Conservation (phyloP, 2,113 vertebrate genomes). For the Atlantisia rogersi region DNA sequence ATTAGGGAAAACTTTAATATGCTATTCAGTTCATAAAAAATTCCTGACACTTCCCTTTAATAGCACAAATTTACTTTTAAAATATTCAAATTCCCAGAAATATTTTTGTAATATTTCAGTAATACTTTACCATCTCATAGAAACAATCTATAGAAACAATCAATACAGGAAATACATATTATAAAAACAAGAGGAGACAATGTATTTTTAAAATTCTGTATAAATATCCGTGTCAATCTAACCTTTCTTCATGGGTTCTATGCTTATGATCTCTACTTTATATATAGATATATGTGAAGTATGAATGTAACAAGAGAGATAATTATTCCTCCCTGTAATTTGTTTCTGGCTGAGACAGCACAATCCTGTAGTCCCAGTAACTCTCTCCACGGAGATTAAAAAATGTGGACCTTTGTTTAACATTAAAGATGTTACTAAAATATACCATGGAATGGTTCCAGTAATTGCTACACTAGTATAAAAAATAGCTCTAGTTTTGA, state of each 20-base stretch:
- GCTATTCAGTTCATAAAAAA: background rate
- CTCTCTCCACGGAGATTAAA: background rate
- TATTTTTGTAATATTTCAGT: background rate
- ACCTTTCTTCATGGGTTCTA: background rate
- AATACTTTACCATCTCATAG: background rate
- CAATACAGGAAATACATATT: background rate
- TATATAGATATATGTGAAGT: background rate
- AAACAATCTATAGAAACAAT: background rate
- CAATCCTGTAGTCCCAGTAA: background rate
- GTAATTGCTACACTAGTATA: background rate
- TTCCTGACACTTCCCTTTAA: background rate
- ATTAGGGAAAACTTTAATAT: background rate
- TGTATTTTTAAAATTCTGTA: background rate
- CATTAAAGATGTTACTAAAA: background rate
- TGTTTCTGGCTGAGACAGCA: background rate
- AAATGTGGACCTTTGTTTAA: background rate
- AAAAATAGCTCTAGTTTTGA: background rate
- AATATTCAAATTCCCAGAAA: background rate
- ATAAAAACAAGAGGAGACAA: background rate
- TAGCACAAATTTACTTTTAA: background rate
- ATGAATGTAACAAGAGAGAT: background rate
- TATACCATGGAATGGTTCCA: background rate
- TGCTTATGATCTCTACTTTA: background rate
- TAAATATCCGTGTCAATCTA: background rate
- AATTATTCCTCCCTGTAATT: background rate